A percentile compares a stretch with the other conserved stretches of the same genome.
These are phyloP conservation scores for Rhizomys pruinosus DNA, from an alignment of 2,113 vertebrate genomes.

Conservation along the genomic window DNA sequence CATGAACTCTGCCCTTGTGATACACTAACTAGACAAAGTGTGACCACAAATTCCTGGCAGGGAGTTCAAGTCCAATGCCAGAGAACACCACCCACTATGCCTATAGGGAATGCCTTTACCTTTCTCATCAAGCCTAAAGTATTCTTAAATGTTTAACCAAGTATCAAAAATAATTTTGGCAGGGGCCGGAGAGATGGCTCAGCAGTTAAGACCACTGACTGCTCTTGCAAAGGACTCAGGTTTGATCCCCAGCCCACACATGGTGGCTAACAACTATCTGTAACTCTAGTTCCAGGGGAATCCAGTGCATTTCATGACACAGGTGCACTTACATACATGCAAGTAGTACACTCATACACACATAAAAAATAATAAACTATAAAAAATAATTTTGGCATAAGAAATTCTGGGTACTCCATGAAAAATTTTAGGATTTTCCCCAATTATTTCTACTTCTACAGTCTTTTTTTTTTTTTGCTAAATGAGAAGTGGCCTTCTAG, in stretches of 20 bases:
- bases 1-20: neutral
- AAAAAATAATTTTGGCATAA: neutral
- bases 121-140: neutral
- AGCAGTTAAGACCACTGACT: too few relatives aligned
- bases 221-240: too few relatives aligned
- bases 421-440: neutral
- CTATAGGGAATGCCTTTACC: constrained; percentile 16
- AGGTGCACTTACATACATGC: too few relatives aligned
- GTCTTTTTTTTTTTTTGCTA: constrained; percentile 32
- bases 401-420: neutral
- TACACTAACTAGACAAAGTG: neutral
- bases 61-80: neutral
- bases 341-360: too few relatives aligned
- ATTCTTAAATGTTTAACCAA: constrained; percentile 39
- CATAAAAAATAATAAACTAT: too few relatives aligned
- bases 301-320: too few relatives aligned
- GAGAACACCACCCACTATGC: neutral
- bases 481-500: constrained; percentile 27
- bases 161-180: constrained; percentile 22
- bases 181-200: too few relatives aligned
- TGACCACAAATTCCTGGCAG: neutral
- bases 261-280: too few relatives aligned
- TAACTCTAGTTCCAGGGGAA: too few relatives aligned
- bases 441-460: neutral
- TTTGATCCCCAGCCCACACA: too few relatives aligned